Base-by-base conservation (phyloP, 1,140 invertebrate genomes). In the Chionoecetes opilio region DNA sequence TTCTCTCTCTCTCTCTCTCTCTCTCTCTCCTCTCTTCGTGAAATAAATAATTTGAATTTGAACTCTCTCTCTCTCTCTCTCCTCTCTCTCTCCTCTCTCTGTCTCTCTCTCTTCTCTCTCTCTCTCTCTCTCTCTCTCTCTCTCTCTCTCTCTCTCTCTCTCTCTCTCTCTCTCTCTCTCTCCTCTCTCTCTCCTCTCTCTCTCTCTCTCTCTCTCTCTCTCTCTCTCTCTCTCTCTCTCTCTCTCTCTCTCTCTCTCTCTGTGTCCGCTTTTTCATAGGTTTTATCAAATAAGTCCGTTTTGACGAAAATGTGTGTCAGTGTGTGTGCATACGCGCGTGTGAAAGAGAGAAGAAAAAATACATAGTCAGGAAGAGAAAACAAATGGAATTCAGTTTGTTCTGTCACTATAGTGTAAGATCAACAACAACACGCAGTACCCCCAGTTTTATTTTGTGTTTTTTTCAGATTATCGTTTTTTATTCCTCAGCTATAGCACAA, bases 61-160 rank as follows among this genome's bases (percentile, higher is more conserved):
- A n/a, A n/a, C 46, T 3, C 46, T 3, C 46, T 3, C 46, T 3
- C 46, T 3, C 46, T 3, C 46, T 53, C 9, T 53, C 46, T 41
- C n/a, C 38, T 41, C 38, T 41, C 38, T 41, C 38, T 41, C 38
- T 41, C 38, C 38, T 41, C 38, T 41, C 38, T 41, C 38, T 41
- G 5, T 41, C 38, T 87, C 0, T 87, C 2, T 32, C 29, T 41
- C 2, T 41, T 3, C 34, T 8, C 11, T 37, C 31, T 17, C 34
- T 8, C 9, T 85, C 82, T 85, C 82, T 85, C 82, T 85, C 82
- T 85, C 82, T 85, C 82, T 85, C 82, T 53, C 46, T 53, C 46
- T 85, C 82, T 85, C 82, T 85, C 82, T 85, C 82, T 85, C 82
- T 85, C 82, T 85, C 82, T 85, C 82, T 85, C 82, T 85, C 82